Evolutionary conservation across 2,113 vertebrate genomes (phyloP).

Genomic region (Otis tarda): DNA sequence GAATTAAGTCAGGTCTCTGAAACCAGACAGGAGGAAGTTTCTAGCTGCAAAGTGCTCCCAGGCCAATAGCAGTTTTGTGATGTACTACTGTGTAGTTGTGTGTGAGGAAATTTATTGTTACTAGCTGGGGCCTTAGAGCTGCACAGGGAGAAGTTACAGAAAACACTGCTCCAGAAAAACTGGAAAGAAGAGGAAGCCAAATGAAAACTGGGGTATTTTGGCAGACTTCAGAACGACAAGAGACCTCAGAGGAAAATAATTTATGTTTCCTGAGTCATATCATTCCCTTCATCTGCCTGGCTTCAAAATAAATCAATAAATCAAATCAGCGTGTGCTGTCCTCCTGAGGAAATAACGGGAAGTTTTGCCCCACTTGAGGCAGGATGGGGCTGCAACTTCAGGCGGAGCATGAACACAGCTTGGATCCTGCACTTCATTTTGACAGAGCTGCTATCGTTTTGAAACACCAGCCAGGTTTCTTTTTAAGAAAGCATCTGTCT

Average conservation of each 20-base stretch:
- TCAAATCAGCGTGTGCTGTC: background rate
- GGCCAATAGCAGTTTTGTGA: background rate
- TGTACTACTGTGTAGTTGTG: background rate
- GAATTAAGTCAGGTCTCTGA: background rate
- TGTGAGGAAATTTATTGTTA: background rate
- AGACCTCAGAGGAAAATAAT: background rate
- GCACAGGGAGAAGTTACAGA: background rate
- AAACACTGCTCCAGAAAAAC: background rate
- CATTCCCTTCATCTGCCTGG: background rate
- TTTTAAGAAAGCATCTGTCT: background rate
- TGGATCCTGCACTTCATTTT: background rate
- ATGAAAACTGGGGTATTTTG: background rate
- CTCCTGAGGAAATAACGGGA: background rate
- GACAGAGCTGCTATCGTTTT: background rate
- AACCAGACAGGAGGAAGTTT: background rate
- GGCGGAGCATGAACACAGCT: background rate
- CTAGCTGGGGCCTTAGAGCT: background rate
- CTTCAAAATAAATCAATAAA: background rate
- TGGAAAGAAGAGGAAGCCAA: background rate
- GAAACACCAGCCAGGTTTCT: background rate
- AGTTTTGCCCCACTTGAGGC: background rate
- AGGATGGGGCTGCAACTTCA: background rate
- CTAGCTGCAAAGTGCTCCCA: background rate
- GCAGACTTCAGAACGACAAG: background rate
- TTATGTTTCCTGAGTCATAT: background rate